These are phyloP conservation scores for Temnothorax curvispinosus DNA, from an alignment of 1,140 invertebrate genomes.

Conservation along the genomic window DNA sequence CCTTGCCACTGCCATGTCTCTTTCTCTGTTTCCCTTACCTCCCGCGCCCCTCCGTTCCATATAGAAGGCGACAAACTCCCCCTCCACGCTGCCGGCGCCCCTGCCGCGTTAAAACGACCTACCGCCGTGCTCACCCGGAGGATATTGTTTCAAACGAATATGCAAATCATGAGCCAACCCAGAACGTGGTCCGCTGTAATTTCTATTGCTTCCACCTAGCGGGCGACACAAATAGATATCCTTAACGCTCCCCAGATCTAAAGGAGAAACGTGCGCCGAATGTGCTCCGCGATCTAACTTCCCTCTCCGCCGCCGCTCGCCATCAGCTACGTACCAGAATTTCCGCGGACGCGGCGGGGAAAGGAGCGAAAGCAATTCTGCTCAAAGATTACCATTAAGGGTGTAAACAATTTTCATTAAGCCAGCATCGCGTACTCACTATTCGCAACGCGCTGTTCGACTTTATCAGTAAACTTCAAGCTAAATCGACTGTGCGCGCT, in stretches of 20 bases:
- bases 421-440: slow-evolving; percentile 44
- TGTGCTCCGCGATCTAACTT: slow-evolving; percentile 59
- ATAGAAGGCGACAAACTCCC: slow-evolving; percentile 62
- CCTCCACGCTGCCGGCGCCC: slow-evolving; percentile 65
- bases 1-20: slow-evolving; percentile 33
- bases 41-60: not conserved
- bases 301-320: slow-evolving; percentile 5
- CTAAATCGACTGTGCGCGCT: slow-evolving; percentile 33
- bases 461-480: slow-evolving; percentile 59
- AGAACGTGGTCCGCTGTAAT: slow-evolving; percentile 80
- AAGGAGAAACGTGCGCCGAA: slow-evolving; percentile 82
- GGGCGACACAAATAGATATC: slow-evolving; percentile 82
- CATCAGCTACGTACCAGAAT: slow-evolving; percentile 54
- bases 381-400: slow-evolving; percentile 65
- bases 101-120: slow-evolving; percentile 79
- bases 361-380: slow-evolving; percentile 56
- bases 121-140: slow-evolving; percentile 77
- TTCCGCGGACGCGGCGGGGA: slow-evolving; percentile 38
- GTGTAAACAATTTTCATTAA: slow-evolving; percentile 73
- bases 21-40: slow-evolving; percentile 16
- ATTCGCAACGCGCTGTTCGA: slow-evolving; percentile 48
- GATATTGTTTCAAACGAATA: slow-evolving; percentile 86
- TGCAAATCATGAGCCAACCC: slow-evolving; percentile 84
- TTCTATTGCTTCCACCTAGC: slow-evolving; percentile 77
- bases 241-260: slow-evolving; percentile 79